Conservation (phyloP, 2,888 invertebrate species). For the Anaspis maculata region DNA sequence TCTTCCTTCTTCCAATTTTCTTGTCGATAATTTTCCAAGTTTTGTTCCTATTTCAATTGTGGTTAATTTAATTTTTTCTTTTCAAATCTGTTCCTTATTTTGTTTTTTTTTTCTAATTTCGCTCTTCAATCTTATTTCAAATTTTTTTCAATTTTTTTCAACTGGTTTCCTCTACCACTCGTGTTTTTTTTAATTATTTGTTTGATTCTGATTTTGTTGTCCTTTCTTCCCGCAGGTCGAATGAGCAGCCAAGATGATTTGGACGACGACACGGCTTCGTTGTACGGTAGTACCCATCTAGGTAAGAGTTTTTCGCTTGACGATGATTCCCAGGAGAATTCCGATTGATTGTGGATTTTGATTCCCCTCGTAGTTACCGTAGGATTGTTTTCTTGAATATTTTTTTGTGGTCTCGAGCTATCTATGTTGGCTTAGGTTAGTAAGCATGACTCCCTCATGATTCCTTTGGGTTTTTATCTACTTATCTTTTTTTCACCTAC, state of each 20-base stretch:
- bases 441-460: slow-evolving; percentile 10
- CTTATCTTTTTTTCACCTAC: slow-evolving; percentile 2
- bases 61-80: too few relatives aligned
- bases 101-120: too few relatives aligned
- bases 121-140: too few relatives aligned
- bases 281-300: slow-evolving; percentile 58
- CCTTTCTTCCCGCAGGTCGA: slow-evolving; percentile 56
- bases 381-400: slow-evolving; percentile 1
- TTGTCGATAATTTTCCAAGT: too few relatives aligned
- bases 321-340: slow-evolving; percentile 42
- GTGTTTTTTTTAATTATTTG: too few relatives aligned
- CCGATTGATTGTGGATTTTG: slow-evolving; percentile 35
- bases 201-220: too few relatives aligned
- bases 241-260: slow-evolving; percentile 84
- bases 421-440: slow-evolving; percentile 16
- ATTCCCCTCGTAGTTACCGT: slow-evolving; percentile 4
- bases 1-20: too few relatives aligned
- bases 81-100: too few relatives aligned
- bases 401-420: not conserved
- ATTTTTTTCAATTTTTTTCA: too few relatives aligned
- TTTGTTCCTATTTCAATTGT: too few relatives aligned
- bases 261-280: slow-evolving; percentile 65
- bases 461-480: not conserved
- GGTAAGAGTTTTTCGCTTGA: slow-evolving; percentile 52
- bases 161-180: too few relatives aligned